These are phyloP conservation scores for Aurelia aurita DNA, from an alignment of 30 jellyfish, hydroid and myxozoan species.

Conservation along the genomic window DNA sequence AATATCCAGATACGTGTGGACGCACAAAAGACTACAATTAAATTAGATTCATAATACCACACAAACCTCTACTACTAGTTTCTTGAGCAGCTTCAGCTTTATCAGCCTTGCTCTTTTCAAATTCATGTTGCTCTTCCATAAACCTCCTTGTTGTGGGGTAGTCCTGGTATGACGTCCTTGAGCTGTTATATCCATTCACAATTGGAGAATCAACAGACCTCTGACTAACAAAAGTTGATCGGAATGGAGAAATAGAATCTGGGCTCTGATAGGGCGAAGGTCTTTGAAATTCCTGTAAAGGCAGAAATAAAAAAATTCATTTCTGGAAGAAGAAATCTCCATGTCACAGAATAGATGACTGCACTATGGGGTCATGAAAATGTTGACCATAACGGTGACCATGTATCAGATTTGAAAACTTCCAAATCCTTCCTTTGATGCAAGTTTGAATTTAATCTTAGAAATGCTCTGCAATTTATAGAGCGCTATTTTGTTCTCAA, in stretches of 20 bases:
- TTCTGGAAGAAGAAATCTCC: no score
- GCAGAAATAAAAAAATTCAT: neutral
- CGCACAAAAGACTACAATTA: no score
- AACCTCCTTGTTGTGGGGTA: slow-evolving; percentile 46
- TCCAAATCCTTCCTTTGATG: no score
- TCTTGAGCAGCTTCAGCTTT: slow-evolving; percentile 75
- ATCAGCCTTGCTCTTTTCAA: slow-evolving; percentile 52
- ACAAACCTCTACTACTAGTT: slow-evolving; percentile 84
- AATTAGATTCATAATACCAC: neutral
- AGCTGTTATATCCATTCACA: slow-evolving; percentile 68
- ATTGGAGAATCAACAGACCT: slow-evolving; percentile 68
- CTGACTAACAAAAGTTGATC: slow-evolving; percentile 64
- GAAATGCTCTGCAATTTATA: no score
- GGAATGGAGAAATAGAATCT: slow-evolving; percentile 60
- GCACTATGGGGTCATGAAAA: no score
- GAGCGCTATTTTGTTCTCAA: no score
- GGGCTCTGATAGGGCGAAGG: slow-evolving; percentile 79
- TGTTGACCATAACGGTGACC: no score
- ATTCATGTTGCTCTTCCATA: slow-evolving; percentile 49
- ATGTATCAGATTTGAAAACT: no score
- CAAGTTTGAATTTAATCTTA: no score
- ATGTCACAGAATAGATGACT: no score
- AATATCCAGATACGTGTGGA: no score
- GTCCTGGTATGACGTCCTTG: slow-evolving; percentile 78
- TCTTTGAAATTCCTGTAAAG: slow-evolving; percentile 59